Percentiles rank a stretch among this genome's conserved stretches.
phyloP scores from a whole-genome alignment of 2,113 vertebrate genomes.

The Eublepharis macularius region DNA sequence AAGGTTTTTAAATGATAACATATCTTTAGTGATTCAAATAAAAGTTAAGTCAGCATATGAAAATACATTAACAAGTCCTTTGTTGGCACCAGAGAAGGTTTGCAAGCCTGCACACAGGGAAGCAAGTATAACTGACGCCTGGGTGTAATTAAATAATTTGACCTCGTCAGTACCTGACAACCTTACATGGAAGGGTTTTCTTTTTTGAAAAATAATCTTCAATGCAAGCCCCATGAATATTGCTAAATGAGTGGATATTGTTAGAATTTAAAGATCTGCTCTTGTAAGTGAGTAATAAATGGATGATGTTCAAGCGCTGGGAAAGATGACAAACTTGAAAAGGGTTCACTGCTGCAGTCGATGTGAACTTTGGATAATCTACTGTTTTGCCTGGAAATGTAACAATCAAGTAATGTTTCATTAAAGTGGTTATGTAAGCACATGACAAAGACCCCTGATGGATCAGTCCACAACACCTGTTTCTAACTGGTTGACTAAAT shows the following conservation, averaged over 20 bases:
- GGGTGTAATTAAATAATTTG: conserved; percentile 62
- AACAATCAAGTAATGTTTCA: not conserved
- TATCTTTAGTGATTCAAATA: conserved; percentile 60
- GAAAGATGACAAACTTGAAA: not conserved
- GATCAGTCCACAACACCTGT: no score
- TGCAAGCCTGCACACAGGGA: conserved; percentile 58
- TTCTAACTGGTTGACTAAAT: no score
- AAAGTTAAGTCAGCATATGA: conserved; percentile 63
- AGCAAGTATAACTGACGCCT: conserved; percentile 61
- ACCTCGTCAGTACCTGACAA: conserved; percentile 39
- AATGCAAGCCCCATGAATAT: not conserved
- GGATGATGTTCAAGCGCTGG: not conserved
- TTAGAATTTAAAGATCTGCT: conserved; percentile 11
- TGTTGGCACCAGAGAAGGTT: conserved; percentile 50
- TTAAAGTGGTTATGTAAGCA: not conserved
- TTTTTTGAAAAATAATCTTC: conserved; percentile 44
- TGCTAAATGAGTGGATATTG: not conserved
- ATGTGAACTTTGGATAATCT: conserved; percentile 2
- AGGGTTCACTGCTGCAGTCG: not conserved
- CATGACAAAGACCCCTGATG: no score
- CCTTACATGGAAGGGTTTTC: conserved; percentile 24
- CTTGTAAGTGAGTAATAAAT: not conserved
- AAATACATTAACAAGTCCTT: conserved; percentile 62
- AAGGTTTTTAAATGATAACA: conserved; percentile 52
- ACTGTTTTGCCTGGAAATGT: conserved; percentile 1